Conservation (phyloP, 1,140 invertebrate genomes). For the Pantala flavescens region DNA sequence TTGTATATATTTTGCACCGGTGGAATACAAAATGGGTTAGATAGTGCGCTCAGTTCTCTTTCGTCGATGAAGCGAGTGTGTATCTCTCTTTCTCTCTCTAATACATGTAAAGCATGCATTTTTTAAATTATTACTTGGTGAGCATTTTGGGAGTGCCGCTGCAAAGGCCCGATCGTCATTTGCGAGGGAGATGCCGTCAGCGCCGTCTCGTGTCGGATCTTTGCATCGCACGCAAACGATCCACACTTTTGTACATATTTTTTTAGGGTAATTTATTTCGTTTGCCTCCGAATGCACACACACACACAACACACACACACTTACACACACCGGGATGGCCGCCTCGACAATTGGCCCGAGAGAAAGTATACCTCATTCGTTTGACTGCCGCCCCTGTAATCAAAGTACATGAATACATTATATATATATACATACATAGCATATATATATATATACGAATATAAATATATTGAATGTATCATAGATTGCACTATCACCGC, state of each 20-base stretch:
- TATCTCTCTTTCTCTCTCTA: not conserved
- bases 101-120: not conserved
- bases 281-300: not conserved
- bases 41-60: too few species aligned
- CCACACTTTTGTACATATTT: not conserved
- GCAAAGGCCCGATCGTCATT: not conserved
- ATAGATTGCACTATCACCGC: not conserved
- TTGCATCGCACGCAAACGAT: not conserved
- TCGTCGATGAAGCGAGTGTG: not conserved
- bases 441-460: not conserved
- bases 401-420: not conserved
- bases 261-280: conserved; percentile 8
- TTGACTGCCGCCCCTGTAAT: conserved; percentile 1
- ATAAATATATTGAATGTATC: conserved; percentile 11
- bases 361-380: conserved; percentile 1
- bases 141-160: not conserved
- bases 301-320: too few species aligned
- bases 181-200: not conserved
- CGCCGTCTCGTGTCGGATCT: not conserved
- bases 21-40: not conserved
- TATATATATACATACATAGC: not conserved
- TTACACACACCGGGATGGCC: too few species aligned
- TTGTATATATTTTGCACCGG: conserved; percentile 3
- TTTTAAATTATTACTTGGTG: conserved; percentile 3
- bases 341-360: not conserved